These are phyloP conservation scores for Dermatemys mawii DNA, from an alignment of 2,113 vertebrate species.

Conservation along the genomic window DNA sequence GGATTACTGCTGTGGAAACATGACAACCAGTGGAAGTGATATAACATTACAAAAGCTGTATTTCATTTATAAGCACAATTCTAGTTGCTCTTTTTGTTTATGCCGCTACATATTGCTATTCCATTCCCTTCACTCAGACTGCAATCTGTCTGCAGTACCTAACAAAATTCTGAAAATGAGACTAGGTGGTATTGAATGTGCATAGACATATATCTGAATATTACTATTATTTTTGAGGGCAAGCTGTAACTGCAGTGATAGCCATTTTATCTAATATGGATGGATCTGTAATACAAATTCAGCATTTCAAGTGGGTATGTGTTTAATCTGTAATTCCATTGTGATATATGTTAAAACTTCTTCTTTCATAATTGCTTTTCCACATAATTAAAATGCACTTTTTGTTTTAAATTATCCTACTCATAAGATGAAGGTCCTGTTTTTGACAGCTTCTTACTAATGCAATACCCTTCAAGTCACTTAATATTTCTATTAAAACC, in stretches of 20 bases:
- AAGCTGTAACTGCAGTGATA: neutral
- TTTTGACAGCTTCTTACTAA: slow-evolving; percentile 27
- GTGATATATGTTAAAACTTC: neutral
- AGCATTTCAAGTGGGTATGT: too few species aligned
- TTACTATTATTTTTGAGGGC: neutral
- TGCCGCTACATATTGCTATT: too few species aligned
- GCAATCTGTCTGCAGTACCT: neutral
- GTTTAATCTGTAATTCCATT: neutral
- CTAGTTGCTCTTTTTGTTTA: neutral
- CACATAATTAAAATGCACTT: neutral
- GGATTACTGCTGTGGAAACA: neutral
- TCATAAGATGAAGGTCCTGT: neutral
- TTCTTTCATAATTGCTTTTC: neutral
- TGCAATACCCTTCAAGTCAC: neutral
- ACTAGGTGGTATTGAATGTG: neutral
- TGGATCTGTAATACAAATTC: neutral
- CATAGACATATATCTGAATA: neutral
- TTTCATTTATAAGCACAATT: neutral
- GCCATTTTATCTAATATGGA: neutral
- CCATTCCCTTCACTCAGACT: too few species aligned
- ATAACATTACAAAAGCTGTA: neutral
- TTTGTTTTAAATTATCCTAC: neutral
- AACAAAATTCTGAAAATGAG: neutral
- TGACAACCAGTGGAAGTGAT: neutral
- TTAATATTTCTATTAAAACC: slow-evolving; percentile 28